A percentile compares a stretch with the other conserved stretches of the same genome.
Conservation (phyloP, 2,113 vertebrate genomes). For the Colius striatus region DNA sequence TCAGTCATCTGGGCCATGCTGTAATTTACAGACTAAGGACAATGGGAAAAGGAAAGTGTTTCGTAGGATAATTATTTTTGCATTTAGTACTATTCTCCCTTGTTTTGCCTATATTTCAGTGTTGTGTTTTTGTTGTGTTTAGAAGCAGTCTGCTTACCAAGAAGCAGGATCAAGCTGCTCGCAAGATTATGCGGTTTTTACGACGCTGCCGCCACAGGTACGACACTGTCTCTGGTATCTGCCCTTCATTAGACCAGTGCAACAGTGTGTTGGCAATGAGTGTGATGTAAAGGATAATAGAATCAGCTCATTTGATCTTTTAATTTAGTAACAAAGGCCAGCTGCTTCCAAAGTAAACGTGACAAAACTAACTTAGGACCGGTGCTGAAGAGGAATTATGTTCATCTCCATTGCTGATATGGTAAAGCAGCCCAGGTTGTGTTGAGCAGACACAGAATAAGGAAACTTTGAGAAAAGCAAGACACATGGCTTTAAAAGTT, state of each 20-base stretch:
- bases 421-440: background rate
- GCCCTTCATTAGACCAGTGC: background rate
- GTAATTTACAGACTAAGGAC: background rate
- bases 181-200: conserved; percentile 99
- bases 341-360: background rate
- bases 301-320: background rate
- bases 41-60: background rate
- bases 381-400: background rate
- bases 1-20: background rate
- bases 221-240: background rate
- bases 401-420: background rate
- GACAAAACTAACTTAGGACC: background rate
- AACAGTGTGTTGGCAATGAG: background rate
- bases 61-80: background rate
- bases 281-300: background rate
- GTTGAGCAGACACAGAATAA: background rate
- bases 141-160: conserved; percentile 98
- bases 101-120: background rate
- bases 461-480: background rate
- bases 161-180: conserved; percentile 99
- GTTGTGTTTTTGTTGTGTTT: conserved; percentile 38
- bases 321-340: background rate
- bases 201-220: conserved; percentile 99
- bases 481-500: background rate
- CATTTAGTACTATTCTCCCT: background rate